Percentiles rank a stretch among this genome's conserved stretches.
phyloP scores from a whole-genome alignment of 2,888 invertebrate species.

The Oscheius myriophilus region DNA sequence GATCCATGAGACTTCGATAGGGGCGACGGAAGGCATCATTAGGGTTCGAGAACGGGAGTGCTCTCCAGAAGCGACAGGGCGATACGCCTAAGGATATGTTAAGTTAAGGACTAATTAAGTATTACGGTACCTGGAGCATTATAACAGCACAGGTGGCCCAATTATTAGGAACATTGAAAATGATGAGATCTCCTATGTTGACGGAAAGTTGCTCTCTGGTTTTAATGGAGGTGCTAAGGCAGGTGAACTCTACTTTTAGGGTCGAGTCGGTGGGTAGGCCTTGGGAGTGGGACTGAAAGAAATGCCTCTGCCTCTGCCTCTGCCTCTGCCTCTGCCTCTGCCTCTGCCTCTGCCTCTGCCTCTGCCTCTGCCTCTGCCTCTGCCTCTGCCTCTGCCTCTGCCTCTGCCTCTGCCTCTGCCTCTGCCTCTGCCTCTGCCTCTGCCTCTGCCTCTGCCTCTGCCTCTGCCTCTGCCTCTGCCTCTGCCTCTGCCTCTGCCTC shows the following conservation, averaged over 20 bases:
- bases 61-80: not conserved
- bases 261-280: constrained; percentile 10
- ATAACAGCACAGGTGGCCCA: constrained; percentile 26
- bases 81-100: not conserved
- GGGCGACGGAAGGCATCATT: constrained; percentile 21
- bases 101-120: not conserved
- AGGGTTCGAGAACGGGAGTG: constrained; percentile 16
- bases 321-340: too few species aligned
- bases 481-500: not conserved
- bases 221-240: constrained; percentile 1
- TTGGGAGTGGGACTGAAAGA: constrained; percentile 7
- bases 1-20: constrained; percentile 26
- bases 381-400: constrained; percentile 3
- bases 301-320: not conserved
- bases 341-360: constrained; percentile 2
- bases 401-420: too few species aligned
- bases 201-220: not conserved
- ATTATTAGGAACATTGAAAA: constrained; percentile 11
- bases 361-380: too few species aligned
- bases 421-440: constrained; percentile 4
- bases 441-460: not conserved
- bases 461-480: not conserved
- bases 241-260: constrained; percentile 22
- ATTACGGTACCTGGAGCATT: constrained; percentile 21
- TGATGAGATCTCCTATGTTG: constrained; percentile 4